These are phyloP conservation scores for Formica aserva DNA, from an alignment of 2,888 invertebrate genomes.

Conservation along the genomic window DNA sequence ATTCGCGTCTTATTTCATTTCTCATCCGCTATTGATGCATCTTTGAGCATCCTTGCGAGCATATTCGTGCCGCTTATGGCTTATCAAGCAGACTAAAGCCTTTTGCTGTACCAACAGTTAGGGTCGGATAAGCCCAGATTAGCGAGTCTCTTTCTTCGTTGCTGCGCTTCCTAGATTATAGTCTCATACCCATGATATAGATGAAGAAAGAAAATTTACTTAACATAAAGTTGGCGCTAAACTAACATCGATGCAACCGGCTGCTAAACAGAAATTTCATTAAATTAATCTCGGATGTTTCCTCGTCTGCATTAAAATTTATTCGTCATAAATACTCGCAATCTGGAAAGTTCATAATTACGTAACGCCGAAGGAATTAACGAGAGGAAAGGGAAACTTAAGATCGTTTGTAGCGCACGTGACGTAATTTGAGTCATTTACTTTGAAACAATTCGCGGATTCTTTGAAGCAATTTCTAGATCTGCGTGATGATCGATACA, in stretches of 20 bases:
- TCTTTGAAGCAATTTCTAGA: conserved; percentile 45
- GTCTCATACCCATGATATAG: conserved; percentile 14
- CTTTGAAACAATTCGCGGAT: conserved; percentile 70
- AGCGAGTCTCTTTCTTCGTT: conserved; percentile 34
- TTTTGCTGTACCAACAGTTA: conserved; percentile 37
- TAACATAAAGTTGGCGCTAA: conserved; percentile 42
- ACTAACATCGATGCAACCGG: conserved; percentile 41
- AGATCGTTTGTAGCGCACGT: conserved; percentile 59
- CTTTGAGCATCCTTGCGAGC: conserved; percentile 12
- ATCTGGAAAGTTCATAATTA: conserved; percentile 43
- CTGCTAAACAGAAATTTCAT: conserved; percentile 17
- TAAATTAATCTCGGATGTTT: conserved; percentile 41
- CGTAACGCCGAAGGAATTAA: conserved; percentile 56
- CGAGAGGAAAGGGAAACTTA: conserved; percentile 29
- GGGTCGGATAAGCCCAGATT: conserved; percentile 39
- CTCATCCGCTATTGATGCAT: conserved; percentile 2
- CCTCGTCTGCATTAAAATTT: conserved; percentile 14
- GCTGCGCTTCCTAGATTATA: conserved; percentile 43
- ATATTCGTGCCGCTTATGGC: conserved; percentile 25
- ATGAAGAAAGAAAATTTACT: conserved; percentile 53
- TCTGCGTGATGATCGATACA: conserved; percentile 60
- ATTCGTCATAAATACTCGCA: conserved; percentile 9
- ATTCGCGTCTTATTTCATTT: conserved; percentile 1
- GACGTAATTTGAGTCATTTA: conserved; percentile 68
- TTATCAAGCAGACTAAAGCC: conserved; percentile 29